phyloP scores from a whole-genome alignment of 1,140 invertebrate genomes.

The Drosophila oshimai region DNA sequence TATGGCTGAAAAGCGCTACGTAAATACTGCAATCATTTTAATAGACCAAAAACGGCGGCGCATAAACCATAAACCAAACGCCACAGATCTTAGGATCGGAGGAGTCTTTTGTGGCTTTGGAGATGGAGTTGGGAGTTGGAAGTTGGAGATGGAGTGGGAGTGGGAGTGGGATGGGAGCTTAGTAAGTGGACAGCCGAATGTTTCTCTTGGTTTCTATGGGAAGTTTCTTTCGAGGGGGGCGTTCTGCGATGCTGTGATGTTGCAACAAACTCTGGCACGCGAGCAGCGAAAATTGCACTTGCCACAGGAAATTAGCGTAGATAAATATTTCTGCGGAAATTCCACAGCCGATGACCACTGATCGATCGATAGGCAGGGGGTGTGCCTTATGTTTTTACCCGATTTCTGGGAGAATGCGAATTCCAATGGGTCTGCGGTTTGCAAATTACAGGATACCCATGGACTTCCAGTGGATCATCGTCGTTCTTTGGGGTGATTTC shows the following conservation, averaged over 20 bases:
- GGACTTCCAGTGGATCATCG: constrained; percentile 11
- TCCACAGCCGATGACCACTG: constrained; percentile 55
- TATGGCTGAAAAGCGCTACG: constrained; percentile 77
- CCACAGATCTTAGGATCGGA: constrained; percentile 15
- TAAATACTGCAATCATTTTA: constrained; percentile 82
- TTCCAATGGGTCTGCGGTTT: constrained; percentile 43
- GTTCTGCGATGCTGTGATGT: constrained; percentile 29
- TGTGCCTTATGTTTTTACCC: constrained; percentile 22
- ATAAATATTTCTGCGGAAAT: constrained; percentile 73
- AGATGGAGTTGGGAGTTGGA: background rate
- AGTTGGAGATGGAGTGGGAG: background rate
- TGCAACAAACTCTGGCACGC: constrained; percentile 64
- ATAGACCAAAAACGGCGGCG: constrained; percentile 80
- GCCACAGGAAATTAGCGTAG: constrained; percentile 73
- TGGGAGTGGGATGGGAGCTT: background rate
- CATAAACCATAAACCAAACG: constrained; percentile 81
- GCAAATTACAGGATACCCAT: constrained; percentile 21
- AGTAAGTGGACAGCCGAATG: constrained; percentile 26
- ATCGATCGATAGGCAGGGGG: constrained; percentile 12
- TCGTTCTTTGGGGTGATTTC: constrained; percentile 34
- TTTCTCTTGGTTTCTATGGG: constrained; percentile 60
- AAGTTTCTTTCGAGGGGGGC: constrained; percentile 57
- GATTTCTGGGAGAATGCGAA: constrained; percentile 25
- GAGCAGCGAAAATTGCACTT: constrained; percentile 66
- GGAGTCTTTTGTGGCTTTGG: background rate